phyloP scores from a whole-genome alignment of 2,113 vertebrate genomes.

The Halcyon senegalensis region DNA sequence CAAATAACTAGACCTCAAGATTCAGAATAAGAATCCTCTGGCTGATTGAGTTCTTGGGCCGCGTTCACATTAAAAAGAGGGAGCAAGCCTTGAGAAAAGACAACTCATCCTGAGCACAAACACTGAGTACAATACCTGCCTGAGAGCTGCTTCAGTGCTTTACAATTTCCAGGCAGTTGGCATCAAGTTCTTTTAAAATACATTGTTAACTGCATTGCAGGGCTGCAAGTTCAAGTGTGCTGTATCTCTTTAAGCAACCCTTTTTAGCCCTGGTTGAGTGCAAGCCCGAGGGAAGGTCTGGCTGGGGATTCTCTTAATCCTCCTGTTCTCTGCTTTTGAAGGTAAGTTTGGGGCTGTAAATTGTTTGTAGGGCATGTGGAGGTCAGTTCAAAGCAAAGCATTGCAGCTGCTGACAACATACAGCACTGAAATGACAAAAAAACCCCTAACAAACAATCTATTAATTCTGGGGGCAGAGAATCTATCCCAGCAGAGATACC shows the following conservation, averaged over 20 bases:
- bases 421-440: not conserved
- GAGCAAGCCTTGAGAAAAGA: not conserved
- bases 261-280: not conserved
- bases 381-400: not conserved
- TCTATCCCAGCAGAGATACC: no score
- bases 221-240: not conserved
- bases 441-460: not conserved
- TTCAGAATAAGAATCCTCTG: not conserved
- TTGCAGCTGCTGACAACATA: not conserved
- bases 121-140: no score
- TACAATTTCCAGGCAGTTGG: not conserved
- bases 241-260: not conserved
- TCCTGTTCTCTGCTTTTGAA: not conserved
- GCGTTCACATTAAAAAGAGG: not conserved
- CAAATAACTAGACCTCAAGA: not conserved
- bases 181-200: not conserved
- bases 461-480: not conserved
- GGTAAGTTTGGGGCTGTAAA: not conserved
- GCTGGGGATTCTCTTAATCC: not conserved
- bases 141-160: not conserved
- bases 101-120: not conserved
- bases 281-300: not conserved
- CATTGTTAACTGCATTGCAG: not conserved
- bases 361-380: fast-evolving
- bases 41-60: not conserved